Evolutionary conservation across 2,113 vertebrate genomes (phyloP), one percentile per base, ranked within the genome.

Genomic region (Datnioides undecimradiatus): DNA sequence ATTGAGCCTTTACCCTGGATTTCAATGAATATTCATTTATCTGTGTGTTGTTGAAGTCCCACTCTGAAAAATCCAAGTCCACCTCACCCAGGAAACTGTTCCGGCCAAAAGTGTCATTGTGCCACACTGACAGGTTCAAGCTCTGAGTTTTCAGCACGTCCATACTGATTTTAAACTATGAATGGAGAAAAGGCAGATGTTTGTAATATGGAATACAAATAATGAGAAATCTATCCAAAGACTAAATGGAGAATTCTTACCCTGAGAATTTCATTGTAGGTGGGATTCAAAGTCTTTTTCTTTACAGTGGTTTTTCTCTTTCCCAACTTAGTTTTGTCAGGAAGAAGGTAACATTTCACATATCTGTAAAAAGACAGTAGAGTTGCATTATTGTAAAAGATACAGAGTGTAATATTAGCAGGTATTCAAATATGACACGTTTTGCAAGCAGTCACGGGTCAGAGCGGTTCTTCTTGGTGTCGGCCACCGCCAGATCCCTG

Each of bases 81-180:
- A 97, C 96, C 85, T 99, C 97, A 4, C 98, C 98, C 64, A 99
- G 95, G 86, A 99, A 99, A 82, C 93, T 96, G 79, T 97, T 99
- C 45, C 95, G 94, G 16, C 97, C 96, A 92, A 99, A 97, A 0
- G 91, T 95, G 83, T 97, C 96, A 3, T 97, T 95, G 85, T 99
- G 98, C 97, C 98, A 99, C 51, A 99, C 97, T 0, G 98, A 99
- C 40, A 98, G 25, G 79, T 96, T 97, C 80, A 99, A 75, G 8
- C 69, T 96, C 79, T 96, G 96, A 29, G 88, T 92, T 88, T 94
- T 95, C 78, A 99, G 83, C 41, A 88, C 67, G 12, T 87, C 88
- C 67, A 96, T 95, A 57, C 89, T 86, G 31, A 96, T 90, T 94
- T 97, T 98, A 87, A 97, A 99, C 98, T 99, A 82, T 49, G 1